phyloP scores from a whole-genome alignment of 2,113 vertebrate genomes.

The Micronycteris hirsuta region DNA sequence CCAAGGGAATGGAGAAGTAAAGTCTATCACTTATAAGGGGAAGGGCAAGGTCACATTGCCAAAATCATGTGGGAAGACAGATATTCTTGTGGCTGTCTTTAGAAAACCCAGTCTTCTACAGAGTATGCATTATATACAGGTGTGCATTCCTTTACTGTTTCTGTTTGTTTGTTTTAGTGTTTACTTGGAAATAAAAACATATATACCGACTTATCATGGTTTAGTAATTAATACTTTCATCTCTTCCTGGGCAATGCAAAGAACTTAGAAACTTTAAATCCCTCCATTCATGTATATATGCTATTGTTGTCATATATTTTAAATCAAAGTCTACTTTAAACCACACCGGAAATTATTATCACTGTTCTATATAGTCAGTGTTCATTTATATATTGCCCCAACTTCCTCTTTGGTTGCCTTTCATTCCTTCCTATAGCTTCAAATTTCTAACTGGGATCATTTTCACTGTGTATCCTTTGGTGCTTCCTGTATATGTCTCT shows the following conservation, averaged over 20 bases:
- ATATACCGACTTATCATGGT: not conserved
- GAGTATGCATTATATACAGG: not conserved
- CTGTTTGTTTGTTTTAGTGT: not conserved
- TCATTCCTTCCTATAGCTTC: not conserved
- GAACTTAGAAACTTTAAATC: not conserved
- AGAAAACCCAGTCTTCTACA: not conserved
- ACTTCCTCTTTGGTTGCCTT: not conserved
- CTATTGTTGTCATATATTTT: not conserved
- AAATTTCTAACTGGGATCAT: not conserved
- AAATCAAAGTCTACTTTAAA: not conserved
- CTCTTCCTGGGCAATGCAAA: not conserved
- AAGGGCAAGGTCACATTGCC: not conserved
- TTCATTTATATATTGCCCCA: not conserved
- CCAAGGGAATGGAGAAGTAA: not conserved
- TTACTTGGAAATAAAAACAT: not conserved
- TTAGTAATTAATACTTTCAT: slow-evolving; percentile 2
- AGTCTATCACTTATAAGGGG: not conserved
- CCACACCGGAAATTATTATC: not conserved
- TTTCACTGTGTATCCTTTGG: not conserved
- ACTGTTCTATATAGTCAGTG: not conserved
- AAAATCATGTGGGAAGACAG: not conserved
- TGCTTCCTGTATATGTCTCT: not conserved
- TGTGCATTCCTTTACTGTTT: not conserved
- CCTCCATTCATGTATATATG: not conserved
- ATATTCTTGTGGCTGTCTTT: not conserved